A percentile compares a stretch with the other conserved stretches of the same genome.
phyloP scores from a whole-genome alignment of 2,113 vertebrate genomes.

The Puma concolor region DNA sequence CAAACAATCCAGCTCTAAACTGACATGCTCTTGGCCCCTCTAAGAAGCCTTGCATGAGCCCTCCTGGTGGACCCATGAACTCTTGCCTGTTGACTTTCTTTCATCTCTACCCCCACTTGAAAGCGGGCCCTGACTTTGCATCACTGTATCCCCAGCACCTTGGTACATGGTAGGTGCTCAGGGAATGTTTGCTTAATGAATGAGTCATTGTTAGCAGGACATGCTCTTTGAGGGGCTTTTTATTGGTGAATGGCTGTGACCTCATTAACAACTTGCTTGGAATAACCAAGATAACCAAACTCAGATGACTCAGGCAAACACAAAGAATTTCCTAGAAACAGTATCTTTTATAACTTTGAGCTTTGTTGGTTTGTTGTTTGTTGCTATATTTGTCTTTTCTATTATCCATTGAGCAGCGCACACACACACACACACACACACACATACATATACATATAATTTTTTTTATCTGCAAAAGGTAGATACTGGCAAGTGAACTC shows the following conservation, averaged over 20 bases:
- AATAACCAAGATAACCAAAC: conserved; percentile 11
- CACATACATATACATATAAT: neutral
- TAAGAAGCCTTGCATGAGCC: neutral
- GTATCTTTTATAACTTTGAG: conserved; percentile 28
- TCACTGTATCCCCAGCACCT: neutral
- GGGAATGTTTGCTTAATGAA: conserved; percentile 3
- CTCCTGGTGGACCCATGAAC: neutral
- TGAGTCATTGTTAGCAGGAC: neutral
- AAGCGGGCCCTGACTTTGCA: neutral
- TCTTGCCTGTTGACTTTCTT: conserved; percentile 1
- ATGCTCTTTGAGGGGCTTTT: neutral
- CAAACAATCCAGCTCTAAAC: neutral
- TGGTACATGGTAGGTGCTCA: neutral
- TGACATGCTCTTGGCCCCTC: neutral
- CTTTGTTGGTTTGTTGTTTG: neutral
- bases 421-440: no score
- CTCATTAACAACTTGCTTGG: conserved; percentile 42
- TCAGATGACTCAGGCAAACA: conserved; percentile 34
- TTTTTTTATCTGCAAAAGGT: neutral
- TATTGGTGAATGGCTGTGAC: neutral
- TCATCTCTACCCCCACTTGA: neutral
- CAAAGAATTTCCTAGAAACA: conserved; percentile 55
- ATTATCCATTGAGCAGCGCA: conserved; percentile 6
- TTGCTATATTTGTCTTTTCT: conserved; percentile 41
- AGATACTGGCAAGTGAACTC: neutral